phyloP scores from a whole-genome alignment of 1,140 invertebrate species.

The Holcopasites calliopsidis region DNA sequence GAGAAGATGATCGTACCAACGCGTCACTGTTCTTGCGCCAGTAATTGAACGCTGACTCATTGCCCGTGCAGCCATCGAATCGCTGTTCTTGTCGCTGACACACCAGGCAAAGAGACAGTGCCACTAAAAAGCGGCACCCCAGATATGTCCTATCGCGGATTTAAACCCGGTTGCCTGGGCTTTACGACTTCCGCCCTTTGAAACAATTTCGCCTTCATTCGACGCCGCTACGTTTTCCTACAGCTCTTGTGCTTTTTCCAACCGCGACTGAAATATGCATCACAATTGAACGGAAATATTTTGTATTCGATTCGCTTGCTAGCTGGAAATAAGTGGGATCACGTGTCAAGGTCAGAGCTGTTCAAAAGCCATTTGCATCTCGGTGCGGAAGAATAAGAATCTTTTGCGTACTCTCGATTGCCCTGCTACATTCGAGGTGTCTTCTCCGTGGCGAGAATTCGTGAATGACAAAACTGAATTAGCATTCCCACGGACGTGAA shows the following conservation, averaged over 20 bases:
- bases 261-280: slow-evolving; percentile 1
- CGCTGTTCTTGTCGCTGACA: background rate
- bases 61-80: slow-evolving; percentile 5
- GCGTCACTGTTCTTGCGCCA: slow-evolving; percentile 22
- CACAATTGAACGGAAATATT: background rate
- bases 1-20: background rate
- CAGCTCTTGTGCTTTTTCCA: too few relatives aligned
- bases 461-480: slow-evolving; percentile 23
- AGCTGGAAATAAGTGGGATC: background rate
- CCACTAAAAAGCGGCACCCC: slow-evolving; percentile 48
- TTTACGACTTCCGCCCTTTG: slow-evolving; percentile 59
- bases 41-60: slow-evolving; percentile 25
- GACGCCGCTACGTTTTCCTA: background rate
- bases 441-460: background rate
- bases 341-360: background rate
- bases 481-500: background rate
- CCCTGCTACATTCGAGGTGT: background rate
- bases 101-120: background rate
- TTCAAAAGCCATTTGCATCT: background rate
- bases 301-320: background rate
- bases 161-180: slow-evolving; percentile 53
- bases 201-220: slow-evolving; percentile 27
- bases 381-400: background rate
- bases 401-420: too few relatives aligned
- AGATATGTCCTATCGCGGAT: slow-evolving; percentile 57